Evolutionary conservation across 2,888 invertebrate genomes (phyloP).

Genomic region (Campoplex nolae): DNA sequence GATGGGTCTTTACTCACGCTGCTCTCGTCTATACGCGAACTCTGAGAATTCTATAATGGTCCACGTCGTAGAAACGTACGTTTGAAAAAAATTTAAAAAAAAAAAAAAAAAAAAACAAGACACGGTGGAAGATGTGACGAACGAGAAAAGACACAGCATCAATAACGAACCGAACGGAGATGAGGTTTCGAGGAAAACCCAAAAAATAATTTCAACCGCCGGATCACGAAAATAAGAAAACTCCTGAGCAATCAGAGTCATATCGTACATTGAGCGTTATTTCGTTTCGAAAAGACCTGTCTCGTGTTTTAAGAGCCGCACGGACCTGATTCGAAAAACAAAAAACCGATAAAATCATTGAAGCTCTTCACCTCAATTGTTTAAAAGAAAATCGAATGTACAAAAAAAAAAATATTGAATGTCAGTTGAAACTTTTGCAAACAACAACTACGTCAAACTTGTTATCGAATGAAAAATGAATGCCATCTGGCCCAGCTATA

Average conservation of each 20-base stretch:
- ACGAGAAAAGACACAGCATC: constrained; percentile 1
- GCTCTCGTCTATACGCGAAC: constrained; percentile 4
- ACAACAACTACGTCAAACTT: neutral
- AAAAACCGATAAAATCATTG: neutral
- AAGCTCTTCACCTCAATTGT: neutral
- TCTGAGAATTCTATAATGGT: constrained; percentile 49
- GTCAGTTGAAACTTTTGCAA: neutral
- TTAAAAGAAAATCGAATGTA: neutral
- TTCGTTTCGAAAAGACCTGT: neutral
- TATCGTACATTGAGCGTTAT: neutral
- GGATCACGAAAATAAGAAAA: neutral
- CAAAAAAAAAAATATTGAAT: neutral
- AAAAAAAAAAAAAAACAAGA: neutral
- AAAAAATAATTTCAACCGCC: constrained; percentile 20
- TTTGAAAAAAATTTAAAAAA: neutral
- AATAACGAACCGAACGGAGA: constrained; percentile 19
- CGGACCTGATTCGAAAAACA: neutral
- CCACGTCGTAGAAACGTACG: constrained; percentile 28
- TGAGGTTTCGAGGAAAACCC: neutral
- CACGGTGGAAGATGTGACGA: neutral
- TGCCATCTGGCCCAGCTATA: neutral
- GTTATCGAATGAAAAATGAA: neutral
- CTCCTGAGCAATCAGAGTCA: neutral
- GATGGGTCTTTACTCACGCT: constrained; percentile 13
- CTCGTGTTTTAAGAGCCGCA: neutral